Percentiles rank a stretch among this genome's conserved stretches.
Evolutionary conservation across 2,888 invertebrate species (phyloP).

Genomic region (Agrochola litura): DNA sequence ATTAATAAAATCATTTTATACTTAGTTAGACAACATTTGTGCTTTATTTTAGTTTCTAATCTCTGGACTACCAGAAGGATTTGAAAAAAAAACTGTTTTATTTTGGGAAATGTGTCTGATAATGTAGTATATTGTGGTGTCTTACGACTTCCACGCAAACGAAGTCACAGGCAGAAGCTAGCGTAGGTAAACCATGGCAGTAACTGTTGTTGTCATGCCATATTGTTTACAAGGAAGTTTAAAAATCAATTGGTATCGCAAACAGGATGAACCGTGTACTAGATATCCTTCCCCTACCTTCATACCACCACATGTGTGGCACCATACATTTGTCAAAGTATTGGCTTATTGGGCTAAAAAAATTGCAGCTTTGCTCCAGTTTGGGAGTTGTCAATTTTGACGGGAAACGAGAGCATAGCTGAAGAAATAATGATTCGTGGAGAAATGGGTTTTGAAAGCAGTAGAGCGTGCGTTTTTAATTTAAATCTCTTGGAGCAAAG

Average conservation of each 20-base stretch:
- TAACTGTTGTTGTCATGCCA: background rate
- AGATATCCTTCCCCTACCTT: constrained; percentile 53
- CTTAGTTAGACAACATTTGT: too few species aligned
- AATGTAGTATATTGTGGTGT: background rate
- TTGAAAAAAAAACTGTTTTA: too few species aligned
- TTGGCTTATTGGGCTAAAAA: constrained; percentile 11
- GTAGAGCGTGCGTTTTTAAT: constrained; percentile 8
- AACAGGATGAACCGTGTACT: constrained; percentile 41
- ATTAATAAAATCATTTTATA: too few species aligned
- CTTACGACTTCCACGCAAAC: background rate
- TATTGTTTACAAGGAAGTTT: constrained; percentile 37
- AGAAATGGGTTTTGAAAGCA: constrained; percentile 5
- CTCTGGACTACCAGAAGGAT: too few species aligned
- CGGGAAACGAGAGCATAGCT: constrained; percentile 16
- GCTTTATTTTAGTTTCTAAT: too few species aligned
- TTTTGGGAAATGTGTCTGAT: background rate
- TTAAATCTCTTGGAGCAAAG: background rate
- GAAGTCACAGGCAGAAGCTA: background rate
- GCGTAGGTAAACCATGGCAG: background rate
- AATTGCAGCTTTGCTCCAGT: background rate
- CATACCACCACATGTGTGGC: constrained; percentile 33
- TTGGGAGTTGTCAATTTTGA: constrained; percentile 18
- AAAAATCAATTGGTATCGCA: background rate
- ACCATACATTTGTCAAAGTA: background rate
- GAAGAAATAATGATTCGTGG: constrained; percentile 7